Percentiles rank a stretch among this genome's conserved stretches.
Conservation (phyloP, 1,140 invertebrate genomes). For the Plodia interpunctella region DNA sequence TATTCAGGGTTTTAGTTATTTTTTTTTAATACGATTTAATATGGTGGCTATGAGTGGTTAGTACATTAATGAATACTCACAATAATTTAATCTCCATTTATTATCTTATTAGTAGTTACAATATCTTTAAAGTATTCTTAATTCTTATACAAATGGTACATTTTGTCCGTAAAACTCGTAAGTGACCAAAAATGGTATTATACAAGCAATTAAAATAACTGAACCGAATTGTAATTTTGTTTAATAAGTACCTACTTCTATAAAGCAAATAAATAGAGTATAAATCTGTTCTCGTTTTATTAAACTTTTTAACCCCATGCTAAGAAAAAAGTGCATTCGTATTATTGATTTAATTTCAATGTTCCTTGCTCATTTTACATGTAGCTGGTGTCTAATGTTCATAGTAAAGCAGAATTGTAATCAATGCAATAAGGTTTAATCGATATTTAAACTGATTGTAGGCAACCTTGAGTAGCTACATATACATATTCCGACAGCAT, state of each 20-base stretch:
- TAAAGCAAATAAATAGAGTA: no score
- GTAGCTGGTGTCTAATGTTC: not conserved
- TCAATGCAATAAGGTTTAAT: not conserved
- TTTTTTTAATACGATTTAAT: no score
- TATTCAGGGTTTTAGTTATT: no score
- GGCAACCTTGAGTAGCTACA: not conserved
- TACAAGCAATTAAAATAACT: not conserved
- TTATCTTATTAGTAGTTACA: no score
- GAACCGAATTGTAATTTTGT: not conserved
- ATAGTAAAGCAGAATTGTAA: not conserved
- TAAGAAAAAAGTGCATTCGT: not conserved
- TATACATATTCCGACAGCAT: not conserved
- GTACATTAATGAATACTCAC: no score
- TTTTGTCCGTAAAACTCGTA: no score
- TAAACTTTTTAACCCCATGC: constrained; percentile 14
- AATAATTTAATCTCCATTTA: no score
- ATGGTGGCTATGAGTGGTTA: no score
- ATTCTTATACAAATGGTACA: no score
- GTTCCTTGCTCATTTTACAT: not conserved
- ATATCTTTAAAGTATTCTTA: no score
- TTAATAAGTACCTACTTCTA: not conserved
- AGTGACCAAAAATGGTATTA: no score
- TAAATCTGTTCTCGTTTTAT: constrained; percentile 26
- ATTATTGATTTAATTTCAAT: not conserved
- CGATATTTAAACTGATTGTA: not conserved